Evolutionary conservation across 2,888 invertebrate genomes (phyloP), one percentile per base, ranked within the genome.

Genomic region (Belgica antarctica): DNA sequence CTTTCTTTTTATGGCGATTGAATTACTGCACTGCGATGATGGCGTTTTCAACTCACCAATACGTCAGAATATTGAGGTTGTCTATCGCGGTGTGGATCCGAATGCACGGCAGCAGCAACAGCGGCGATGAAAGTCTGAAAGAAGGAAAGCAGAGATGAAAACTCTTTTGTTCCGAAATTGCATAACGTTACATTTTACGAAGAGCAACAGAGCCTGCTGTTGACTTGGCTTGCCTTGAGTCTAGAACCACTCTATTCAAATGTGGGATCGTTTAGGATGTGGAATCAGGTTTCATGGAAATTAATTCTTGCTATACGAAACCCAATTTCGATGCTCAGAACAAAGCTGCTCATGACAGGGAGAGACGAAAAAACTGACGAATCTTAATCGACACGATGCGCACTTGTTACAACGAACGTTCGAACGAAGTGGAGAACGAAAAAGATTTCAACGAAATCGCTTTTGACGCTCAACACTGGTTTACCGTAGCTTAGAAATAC

Each of bases 371-470:
- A 52, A 52, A 2, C 25, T 5, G 22, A 5, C n/a, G 8, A 22
- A 22, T 61, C 41, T 41, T n/a, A 41, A 63, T 15, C 34, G 17
- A 28, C 28, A 62, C 19, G 2, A 7, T 31, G 27, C 28, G 19
- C 41, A 41, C 41, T 36, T 63, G 63, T 36, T 63, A 22, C n/a
- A 63, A 15, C 41, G 47, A 66, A 66, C 15, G 27, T 19, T 1
- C 8, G 47, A 8, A 66, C 7, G 8, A 66, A 66, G 46, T 5
- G 15, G 19, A 28, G 28, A 28, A 66, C n/a, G 52, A 36, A 63
- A 19, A 47, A 66, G 36, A 47, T 65, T 65, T 47, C 47, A 66
- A 47, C 47, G n/a, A 66, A 63, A 41, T 57, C 15, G 63, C 28
- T 62, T 62, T 19, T 24, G 19, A 24, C 19, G 47, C 27, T 47